Percentiles rank a stretch among this genome's conserved stretches.
Evolutionary conservation across 1,140 invertebrate species (phyloP).

Genomic region (Limonius californicus): DNA sequence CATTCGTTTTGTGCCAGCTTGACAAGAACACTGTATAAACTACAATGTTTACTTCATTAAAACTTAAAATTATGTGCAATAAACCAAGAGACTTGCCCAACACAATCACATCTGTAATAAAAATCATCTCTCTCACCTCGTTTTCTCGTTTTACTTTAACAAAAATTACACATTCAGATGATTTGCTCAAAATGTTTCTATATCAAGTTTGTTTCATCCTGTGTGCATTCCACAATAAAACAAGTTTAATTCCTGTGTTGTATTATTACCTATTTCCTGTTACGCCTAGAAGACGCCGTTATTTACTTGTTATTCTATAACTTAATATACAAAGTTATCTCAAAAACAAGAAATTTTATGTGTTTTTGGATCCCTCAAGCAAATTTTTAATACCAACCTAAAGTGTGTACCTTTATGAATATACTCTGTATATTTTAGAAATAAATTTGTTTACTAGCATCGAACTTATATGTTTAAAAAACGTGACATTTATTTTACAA

Average conservation of each 20-base stretch:
- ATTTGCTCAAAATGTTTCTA: conserved; percentile 42
- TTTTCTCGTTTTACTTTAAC: conserved; percentile 31
- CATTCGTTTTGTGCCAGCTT: background rate
- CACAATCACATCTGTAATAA: conserved; percentile 36
- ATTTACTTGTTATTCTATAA: too few relatives aligned
- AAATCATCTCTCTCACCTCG: conserved; percentile 31
- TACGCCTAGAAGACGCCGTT: too few relatives aligned
- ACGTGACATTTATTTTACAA: too few relatives aligned
- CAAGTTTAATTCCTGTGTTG: conserved; percentile 33
- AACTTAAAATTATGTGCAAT: conserved; percentile 41
- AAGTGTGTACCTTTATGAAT: too few relatives aligned
- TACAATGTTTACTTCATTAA: conserved; percentile 38
- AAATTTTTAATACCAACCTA: too few relatives aligned
- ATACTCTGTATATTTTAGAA: too few relatives aligned
- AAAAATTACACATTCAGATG: conserved; percentile 35
- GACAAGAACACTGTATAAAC: background rate
- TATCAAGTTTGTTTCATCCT: conserved; percentile 39
- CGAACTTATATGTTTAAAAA: too few relatives aligned
- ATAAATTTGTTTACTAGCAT: too few relatives aligned
- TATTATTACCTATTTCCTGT: conserved; percentile 23
- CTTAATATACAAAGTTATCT: too few relatives aligned
- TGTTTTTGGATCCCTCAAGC: too few relatives aligned
- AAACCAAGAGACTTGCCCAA: conserved; percentile 32
- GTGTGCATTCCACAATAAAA: conserved; percentile 42
- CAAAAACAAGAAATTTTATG: too few relatives aligned